phyloP scores from a whole-genome alignment of 2,888 invertebrate genomes.

The Acanthococcus lagerstroemiae region DNA sequence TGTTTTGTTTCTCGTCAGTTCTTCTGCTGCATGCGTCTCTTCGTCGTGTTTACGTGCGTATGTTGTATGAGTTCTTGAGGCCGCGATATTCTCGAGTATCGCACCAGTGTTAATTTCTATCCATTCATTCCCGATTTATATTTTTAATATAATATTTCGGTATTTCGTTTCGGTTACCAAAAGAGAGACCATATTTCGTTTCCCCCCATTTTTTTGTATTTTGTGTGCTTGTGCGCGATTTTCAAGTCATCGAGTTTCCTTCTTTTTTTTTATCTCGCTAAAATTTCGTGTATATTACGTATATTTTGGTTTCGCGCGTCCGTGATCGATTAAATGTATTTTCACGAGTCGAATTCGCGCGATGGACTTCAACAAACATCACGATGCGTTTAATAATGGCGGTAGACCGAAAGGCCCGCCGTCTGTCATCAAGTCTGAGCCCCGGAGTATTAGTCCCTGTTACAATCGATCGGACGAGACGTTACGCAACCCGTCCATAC shows the following conservation, averaged over 20 bases:
- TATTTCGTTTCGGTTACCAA: background rate
- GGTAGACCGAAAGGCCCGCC: slow-evolving; percentile 16
- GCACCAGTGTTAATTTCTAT: background rate
- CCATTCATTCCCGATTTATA: too few relatives aligned
- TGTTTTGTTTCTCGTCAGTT: background rate
- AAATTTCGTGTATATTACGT: too few relatives aligned
- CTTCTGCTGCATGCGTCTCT: background rate
- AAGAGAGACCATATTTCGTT: too few relatives aligned
- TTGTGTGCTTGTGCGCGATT: background rate
- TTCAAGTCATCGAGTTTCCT: too few relatives aligned
- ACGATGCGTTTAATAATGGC: slow-evolving; percentile 13
- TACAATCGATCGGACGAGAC: slow-evolving; percentile 6
- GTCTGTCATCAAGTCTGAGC: slow-evolving; percentile 27
- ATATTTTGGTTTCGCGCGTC: too few relatives aligned
- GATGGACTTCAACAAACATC: slow-evolving; percentile 26
- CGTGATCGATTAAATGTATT: slow-evolving; percentile 13
- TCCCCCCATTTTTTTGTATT: background rate
- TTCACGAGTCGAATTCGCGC: slow-evolving; percentile 14
- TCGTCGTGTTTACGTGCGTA: background rate
- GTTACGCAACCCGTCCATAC: slow-evolving; percentile 10
- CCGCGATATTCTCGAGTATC: background rate
- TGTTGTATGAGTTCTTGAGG: background rate
- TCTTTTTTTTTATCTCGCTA: too few relatives aligned
- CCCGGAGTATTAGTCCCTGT: slow-evolving; percentile 22
- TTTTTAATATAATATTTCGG: too few relatives aligned